phyloP scores from a whole-genome alignment of 37 sponge, comb jelly and placozoan species.

The Spongia lamella region DNA sequence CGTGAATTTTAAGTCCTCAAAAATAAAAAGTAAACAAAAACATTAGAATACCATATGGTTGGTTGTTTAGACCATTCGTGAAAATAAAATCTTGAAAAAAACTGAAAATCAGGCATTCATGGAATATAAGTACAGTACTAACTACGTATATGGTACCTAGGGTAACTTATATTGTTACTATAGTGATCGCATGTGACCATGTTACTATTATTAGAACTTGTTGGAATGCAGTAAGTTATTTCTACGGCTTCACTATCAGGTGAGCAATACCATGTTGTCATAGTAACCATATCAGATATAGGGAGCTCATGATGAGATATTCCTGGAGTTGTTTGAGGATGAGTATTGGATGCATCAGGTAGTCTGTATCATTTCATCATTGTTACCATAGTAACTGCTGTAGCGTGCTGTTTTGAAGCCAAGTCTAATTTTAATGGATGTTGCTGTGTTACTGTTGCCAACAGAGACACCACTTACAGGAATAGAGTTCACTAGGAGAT shows the following conservation, averaged over 20 bases:
- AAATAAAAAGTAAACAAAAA: too few species aligned
- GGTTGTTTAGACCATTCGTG: too few species aligned
- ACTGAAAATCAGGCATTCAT: too few species aligned
- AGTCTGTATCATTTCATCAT: neutral
- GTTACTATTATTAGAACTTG: too few species aligned
- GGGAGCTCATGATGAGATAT: constrained; percentile 82
- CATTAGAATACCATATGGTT: too few species aligned
- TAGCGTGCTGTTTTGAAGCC: constrained; percentile 46
- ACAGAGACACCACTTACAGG: constrained; percentile 90
- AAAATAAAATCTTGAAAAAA: too few species aligned
- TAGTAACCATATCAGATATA: neutral
- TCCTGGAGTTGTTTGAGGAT: constrained; percentile 92
- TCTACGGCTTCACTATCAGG: constrained; percentile 46
- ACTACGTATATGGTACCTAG: too few species aligned
- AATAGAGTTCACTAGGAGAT: constrained; percentile 84
- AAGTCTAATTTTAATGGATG: constrained; percentile 76
- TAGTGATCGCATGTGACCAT: too few species aligned
- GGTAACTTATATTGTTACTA: too few species aligned
- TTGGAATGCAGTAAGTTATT: constrained; percentile 41
- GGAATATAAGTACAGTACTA: too few species aligned
- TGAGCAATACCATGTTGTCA: neutral
- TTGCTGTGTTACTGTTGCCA: constrained; percentile 88
- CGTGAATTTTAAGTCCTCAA: too few species aligned
- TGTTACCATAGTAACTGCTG: neutral
- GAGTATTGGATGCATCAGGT: constrained; percentile 76